Evolutionary conservation across 2,888 invertebrate species (phyloP), one percentile per base, ranked within the genome.

Genomic region (Ectropis crepuscularia): DNA sequence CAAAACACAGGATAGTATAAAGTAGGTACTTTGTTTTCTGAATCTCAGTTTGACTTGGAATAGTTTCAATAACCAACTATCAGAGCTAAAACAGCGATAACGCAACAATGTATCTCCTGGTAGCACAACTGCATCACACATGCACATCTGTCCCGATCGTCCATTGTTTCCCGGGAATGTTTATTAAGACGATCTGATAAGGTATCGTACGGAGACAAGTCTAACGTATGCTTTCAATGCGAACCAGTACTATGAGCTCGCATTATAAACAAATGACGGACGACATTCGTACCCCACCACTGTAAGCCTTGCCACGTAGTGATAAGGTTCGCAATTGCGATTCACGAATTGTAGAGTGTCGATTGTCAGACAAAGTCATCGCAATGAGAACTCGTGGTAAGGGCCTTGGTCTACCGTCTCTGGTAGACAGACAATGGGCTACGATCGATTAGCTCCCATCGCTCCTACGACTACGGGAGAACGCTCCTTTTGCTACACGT

Each of bases 141-240:
- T 80, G 80, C 78, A 74, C 71, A 74, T 70, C 70, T 71, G 81
- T 50, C 61, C 53, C 53, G 61, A 46, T 83, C 84, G 85, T 70
- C 80, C 82, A 88, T 92, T 92, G 91, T 92, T 88, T 88, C 84
- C 86, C 75, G 77, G 80, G 77, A 89, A 89, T 90, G 91, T 90
- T 90, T 90, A 91, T 89, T 91, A 92, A 91, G 92, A 89, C 86
- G 86, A 92, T 92, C 91, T 83, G 91, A 92, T 92, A 91, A 72
- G 83, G 79, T 86, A 88, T 88, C 85, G 79, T 86, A 83, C 85
- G 85, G 87, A 79, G 84, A 74, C 83, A 80, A 83, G 82, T 83
- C 86, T 84, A 86, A 85, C 89, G 90, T 89, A 80, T 88, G 89
- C 83, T 80, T 80, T 87, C 81, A 89, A 89, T 88, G 79, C 81